phyloP scores from a whole-genome alignment of 2,888 invertebrate genomes.

The Zaprionus bogoriensis region DNA sequence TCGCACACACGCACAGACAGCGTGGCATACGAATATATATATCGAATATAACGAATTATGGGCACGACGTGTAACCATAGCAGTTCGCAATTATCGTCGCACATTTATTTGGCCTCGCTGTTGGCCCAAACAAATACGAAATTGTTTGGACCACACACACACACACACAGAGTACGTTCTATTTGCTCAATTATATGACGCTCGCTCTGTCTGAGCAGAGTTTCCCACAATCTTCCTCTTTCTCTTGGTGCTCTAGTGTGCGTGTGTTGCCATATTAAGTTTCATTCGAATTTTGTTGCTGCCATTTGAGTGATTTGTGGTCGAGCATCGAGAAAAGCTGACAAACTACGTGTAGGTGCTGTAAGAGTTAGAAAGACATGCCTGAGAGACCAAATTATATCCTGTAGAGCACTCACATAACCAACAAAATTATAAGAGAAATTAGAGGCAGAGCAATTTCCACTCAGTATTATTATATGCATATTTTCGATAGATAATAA shows the following conservation, averaged over 20 bases:
- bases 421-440: no score
- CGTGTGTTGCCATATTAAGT: slow-evolving; percentile 17
- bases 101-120: slow-evolving; percentile 43
- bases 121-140: slow-evolving; percentile 16
- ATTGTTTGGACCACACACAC: slow-evolving; percentile 14
- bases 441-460: no score
- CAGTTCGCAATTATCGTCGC: slow-evolving; percentile 49
- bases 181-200: slow-evolving; percentile 2
- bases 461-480: no score
- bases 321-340: slow-evolving; percentile 6
- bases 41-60: slow-evolving; percentile 30
- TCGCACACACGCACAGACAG: background rate
- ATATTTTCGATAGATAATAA: no score
- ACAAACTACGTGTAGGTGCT: background rate
- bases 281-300: slow-evolving; percentile 27
- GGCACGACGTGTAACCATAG: slow-evolving; percentile 30
- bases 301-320: slow-evolving; percentile 34
- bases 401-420: no score
- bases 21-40: background rate
- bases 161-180: background rate
- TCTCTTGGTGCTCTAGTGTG: background rate
- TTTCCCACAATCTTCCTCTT: background rate
- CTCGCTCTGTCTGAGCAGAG: background rate
- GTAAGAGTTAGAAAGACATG: no score
- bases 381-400: background rate